Conservation (phyloP, 2,888 invertebrate species). For the Lithophane semibrunnea region DNA sequence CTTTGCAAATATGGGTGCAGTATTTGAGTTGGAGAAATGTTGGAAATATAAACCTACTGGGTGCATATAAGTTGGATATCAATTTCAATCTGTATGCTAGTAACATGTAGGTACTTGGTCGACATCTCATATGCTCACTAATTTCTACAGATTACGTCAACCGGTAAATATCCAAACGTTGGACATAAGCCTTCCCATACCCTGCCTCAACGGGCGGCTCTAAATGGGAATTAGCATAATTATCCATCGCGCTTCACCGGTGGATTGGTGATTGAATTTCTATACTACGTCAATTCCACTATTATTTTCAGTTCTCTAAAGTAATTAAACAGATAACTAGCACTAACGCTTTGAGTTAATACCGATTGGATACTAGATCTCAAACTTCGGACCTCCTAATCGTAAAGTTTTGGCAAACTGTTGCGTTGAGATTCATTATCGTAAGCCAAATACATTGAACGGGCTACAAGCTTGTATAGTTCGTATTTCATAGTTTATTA, state of each 20-base stretch:
- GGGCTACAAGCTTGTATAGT: constrained; percentile 37
- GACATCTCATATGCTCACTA: constrained; percentile 15
- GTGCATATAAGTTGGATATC: not conserved
- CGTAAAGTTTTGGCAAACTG: constrained; percentile 49
- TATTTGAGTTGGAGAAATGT: constrained; percentile 20
- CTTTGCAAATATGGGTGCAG: constrained; percentile 14
- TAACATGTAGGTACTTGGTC: not conserved
- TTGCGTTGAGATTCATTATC: constrained; percentile 52
- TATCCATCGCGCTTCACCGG: constrained; percentile 45
- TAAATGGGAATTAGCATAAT: constrained; percentile 59
- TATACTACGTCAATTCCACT: constrained; percentile 10
- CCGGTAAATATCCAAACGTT: constrained; percentile 41
- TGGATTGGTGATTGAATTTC: constrained; percentile 43
- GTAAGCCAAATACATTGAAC: constrained; percentile 52
- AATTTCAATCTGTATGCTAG: not conserved
- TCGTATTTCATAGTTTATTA: constrained; percentile 47
- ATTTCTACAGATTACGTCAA: constrained; percentile 45
- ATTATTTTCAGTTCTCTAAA: constrained; percentile 21
- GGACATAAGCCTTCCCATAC: constrained; percentile 39
- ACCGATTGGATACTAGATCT: constrained; percentile 29
- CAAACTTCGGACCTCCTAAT: constrained; percentile 40
- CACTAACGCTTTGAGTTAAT: constrained; percentile 25
- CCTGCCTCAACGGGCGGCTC: constrained; percentile 31
- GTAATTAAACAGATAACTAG: constrained; percentile 23
- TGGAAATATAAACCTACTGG: not conserved